Percentiles rank a stretch among this genome's conserved stretches.
phyloP scores from a whole-genome alignment of 2,888 invertebrate genomes.

The Hirtodrosophila cameraria region DNA sequence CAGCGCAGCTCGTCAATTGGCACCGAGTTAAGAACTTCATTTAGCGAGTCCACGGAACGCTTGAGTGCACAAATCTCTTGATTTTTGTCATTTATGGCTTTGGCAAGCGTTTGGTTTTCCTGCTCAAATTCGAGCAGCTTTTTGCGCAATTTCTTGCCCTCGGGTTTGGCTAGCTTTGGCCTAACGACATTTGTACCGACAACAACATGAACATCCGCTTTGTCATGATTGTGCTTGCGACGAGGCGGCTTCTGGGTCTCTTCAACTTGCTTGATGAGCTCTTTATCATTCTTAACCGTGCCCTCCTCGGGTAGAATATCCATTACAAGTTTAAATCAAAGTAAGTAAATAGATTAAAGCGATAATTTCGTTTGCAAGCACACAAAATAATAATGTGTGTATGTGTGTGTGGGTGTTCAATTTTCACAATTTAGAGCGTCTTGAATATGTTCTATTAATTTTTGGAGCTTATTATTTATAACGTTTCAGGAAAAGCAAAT shows the following conservation, averaged over 20 bases:
- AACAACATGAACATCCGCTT: conserved; percentile 46
- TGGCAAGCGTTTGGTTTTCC: conserved; percentile 71
- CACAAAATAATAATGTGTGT: conserved; percentile 16
- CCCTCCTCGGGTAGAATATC: conserved; percentile 58
- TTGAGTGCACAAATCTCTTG: conserved; percentile 77
- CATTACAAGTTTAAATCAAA: conserved; percentile 54
- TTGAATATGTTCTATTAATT: conserved; percentile 27
- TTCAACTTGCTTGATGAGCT: conserved; percentile 1
- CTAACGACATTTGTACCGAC: conserved; percentile 36
- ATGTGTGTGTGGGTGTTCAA: conserved; percentile 43
- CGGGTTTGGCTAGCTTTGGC: conserved; percentile 26
- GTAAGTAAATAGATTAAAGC: conserved; percentile 24
- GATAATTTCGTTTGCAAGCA: conserved; percentile 18
- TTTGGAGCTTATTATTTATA: conserved; percentile 22
- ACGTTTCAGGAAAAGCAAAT: conserved; percentile 41
- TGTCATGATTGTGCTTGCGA: conserved; percentile 42
- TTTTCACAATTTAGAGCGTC: conserved; percentile 46
- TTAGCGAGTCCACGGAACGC: conserved; percentile 76
- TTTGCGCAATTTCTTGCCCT: conserved; percentile 69
- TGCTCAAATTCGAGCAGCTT: conserved; percentile 70
- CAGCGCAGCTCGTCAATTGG: conserved; percentile 80
- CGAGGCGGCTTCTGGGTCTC: conserved; percentile 23
- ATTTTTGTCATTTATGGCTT: conserved; percentile 76
- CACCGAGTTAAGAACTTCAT: conserved; percentile 80
- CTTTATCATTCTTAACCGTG: conserved; percentile 4